Conservation (phyloP, 2,113 vertebrate species). For the Silurus asotus region DNA sequence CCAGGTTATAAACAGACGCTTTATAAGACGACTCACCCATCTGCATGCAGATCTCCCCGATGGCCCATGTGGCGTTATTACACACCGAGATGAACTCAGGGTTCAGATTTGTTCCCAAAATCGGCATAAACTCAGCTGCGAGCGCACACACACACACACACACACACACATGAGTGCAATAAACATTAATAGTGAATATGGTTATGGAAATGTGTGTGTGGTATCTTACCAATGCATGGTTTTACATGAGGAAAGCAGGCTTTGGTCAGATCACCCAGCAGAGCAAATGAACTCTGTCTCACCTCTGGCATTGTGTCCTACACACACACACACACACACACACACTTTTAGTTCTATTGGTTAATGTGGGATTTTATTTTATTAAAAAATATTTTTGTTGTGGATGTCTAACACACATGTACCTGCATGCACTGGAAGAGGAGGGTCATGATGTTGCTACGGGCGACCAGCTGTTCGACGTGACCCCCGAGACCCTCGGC, state of each 20-base stretch:
- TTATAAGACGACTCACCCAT: constrained; percentile 80
- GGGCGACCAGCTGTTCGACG: constrained; percentile 88
- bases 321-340: constrained; percentile 32
- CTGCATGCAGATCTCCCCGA: constrained; percentile 97
- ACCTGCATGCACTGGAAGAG: constrained; percentile 98
- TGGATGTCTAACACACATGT: not conserved
- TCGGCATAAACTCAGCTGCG: constrained; percentile 94
- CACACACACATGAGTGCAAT: not conserved
- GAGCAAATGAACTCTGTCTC: constrained; percentile 91
- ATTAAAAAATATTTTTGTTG: not conserved
- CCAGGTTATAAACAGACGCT: not conserved
- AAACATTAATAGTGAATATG: not conserved
- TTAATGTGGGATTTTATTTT: not conserved
- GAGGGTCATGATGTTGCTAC: constrained; percentile 94
- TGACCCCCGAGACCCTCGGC: constrained; percentile 89
- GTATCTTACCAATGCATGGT: constrained; percentile 85
- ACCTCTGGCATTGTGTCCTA: constrained; percentile 96
- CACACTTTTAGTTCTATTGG: constrained; percentile 6
- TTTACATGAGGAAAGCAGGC: constrained; percentile 95
- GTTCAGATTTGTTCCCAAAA: constrained; percentile 94
- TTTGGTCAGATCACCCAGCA: constrained; percentile 91
- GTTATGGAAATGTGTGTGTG: not conserved
- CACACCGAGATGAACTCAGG: constrained; percentile 96
- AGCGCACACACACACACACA: constrained; percentile 43
- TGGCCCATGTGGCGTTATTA: constrained; percentile 96